Evolutionary conservation across 2,113 vertebrate genomes (phyloP), one percentile per base, ranked within the genome.

Genomic region (Amazona vittata): DNA sequence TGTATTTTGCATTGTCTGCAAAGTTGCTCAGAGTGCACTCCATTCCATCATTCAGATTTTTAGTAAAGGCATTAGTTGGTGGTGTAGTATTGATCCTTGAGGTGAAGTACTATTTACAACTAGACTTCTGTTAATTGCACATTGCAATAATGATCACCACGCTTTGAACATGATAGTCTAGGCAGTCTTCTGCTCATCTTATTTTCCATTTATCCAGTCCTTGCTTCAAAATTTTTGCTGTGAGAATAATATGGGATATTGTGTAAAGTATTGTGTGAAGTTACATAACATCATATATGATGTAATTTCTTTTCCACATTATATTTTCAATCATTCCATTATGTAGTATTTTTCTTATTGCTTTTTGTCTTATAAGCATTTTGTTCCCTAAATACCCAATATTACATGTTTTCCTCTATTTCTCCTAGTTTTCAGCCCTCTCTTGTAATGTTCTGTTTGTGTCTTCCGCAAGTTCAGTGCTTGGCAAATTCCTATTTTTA

Each of bases 241-340:
- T 43, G 22, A 73, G 9, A 6, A 29, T 43, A 69, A 37, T 33
- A 68, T 6, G 3, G 7, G 33, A 35, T 68, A 57, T 18, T 29
- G 6, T 43, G 17, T 26, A 53, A 88, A 68, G 37, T 87, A 15
- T 21, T 59, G 20, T 21, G 39, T 49, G 26, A 47, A 52, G 20
- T 22, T 53, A 39, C 33, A 10, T 0, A 0, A 63, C 6, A 33
- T 5, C 5, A 46, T 29, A 37, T 43, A 22, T 31, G 5, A 37
- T 5, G 37, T 29, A 2, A 44, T 78, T 86, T 83, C 21, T 80
- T 33, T 73, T 78, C 18, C 12, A 53, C 20, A 9, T 35, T 47
- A 21, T 63, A 35, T 68, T 37, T 62, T 59, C 2, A 16, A 59
- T 74, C 20, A 75, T 52, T 14, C 8, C 47, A 5, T 70, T 67